These are phyloP conservation scores for Drosophila prolongata DNA, from an alignment of 2,888 invertebrate species.

Conservation along the genomic window DNA sequence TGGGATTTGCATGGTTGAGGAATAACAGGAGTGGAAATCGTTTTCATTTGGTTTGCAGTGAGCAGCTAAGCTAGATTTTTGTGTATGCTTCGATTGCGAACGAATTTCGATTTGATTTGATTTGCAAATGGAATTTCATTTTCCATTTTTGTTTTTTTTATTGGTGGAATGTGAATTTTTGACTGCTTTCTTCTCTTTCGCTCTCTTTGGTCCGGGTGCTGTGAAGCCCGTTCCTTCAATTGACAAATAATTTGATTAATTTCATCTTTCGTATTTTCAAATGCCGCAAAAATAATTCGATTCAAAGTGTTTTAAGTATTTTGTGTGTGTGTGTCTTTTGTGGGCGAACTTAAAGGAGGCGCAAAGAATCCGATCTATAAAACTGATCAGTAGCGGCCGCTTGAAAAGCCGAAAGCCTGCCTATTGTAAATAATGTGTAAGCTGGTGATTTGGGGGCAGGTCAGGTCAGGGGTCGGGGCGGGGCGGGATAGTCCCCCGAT, in stretches of 20 bases:
- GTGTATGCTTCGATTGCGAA: constrained; percentile 60
- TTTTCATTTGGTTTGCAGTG: constrained; percentile 26
- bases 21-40: constrained; percentile 25
- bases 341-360: constrained; percentile 20
- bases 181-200: constrained; percentile 70
- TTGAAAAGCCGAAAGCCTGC: constrained; percentile 18
- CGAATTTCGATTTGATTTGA: constrained; percentile 48
- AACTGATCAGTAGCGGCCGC: constrained; percentile 12
- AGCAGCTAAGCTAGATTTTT: constrained; percentile 33
- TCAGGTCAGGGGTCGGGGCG: not conserved
- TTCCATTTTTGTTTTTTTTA: constrained; percentile 22
- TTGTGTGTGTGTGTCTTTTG: constrained; percentile 19
- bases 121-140: constrained; percentile 50
- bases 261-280: constrained; percentile 40
- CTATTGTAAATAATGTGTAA: constrained; percentile 11
- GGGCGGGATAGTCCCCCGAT: constrained; percentile 12
- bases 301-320: constrained; percentile 24
- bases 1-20: constrained; percentile 28
- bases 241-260: constrained; percentile 53
- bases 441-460: constrained; percentile 19
- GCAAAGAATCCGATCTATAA: constrained; percentile 22
- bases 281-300: constrained; percentile 67
- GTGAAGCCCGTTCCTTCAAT: constrained; percentile 50
- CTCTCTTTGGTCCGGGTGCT: constrained; percentile 66
- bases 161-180: constrained; percentile 50